Conservation (phyloP, 2,888 invertebrate genomes). For the Alsophila aescularia region DNA sequence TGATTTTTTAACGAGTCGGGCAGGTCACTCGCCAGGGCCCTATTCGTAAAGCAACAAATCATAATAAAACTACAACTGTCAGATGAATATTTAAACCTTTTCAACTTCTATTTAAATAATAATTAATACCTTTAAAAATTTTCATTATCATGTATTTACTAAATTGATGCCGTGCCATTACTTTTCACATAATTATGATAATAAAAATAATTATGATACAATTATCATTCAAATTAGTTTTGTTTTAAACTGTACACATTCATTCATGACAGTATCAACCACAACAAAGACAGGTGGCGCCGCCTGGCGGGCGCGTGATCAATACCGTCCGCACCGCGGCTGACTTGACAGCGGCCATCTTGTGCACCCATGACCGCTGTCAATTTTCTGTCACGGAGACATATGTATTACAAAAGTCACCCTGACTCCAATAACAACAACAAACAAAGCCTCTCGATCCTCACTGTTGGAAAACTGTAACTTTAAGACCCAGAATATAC, state of each 20-base stretch:
- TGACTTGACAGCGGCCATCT: constrained; percentile 63
- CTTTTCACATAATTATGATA: neutral
- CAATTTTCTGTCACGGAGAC: constrained; percentile 79
- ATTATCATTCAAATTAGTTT: neutral
- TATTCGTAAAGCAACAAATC: no score
- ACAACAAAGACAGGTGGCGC: constrained; percentile 58
- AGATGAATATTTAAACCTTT: no score
- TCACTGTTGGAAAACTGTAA: constrained; percentile 3
- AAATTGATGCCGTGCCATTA: no score
- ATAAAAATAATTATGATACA: neutral
- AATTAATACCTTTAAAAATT: no score
- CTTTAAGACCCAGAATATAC: neutral
- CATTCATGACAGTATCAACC: no score
- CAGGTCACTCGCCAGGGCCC: no score
- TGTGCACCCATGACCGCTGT: constrained; percentile 68
- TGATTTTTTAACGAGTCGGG: no score
- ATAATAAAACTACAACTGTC: no score
- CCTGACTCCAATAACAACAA: constrained; percentile 70
- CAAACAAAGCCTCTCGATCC: constrained; percentile 52
- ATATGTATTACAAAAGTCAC: constrained; percentile 74
- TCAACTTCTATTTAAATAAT: no score
- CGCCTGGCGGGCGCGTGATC: constrained; percentile 70
- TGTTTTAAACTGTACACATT: constrained; percentile 1
- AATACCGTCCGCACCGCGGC: constrained; percentile 37
- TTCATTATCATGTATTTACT: no score